phyloP scores from a whole-genome alignment of 2,888 invertebrate genomes.

The Cylloceria caligata region DNA sequence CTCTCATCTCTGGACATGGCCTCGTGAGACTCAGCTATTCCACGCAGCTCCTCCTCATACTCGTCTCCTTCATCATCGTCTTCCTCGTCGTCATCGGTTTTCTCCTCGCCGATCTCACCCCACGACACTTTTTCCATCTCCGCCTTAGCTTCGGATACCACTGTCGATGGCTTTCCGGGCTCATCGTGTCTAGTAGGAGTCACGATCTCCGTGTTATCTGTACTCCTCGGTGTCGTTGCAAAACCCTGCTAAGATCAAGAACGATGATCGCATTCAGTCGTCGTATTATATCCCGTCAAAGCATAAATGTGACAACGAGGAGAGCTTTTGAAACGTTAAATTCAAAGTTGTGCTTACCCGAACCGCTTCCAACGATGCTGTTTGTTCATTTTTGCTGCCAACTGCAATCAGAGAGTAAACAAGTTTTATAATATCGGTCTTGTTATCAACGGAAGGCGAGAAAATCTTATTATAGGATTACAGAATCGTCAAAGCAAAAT shows the following conservation, averaged over 20 bases:
- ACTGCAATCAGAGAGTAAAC: conserved; percentile 69
- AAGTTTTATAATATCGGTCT: background rate
- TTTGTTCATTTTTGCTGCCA: conserved; percentile 57
- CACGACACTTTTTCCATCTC: conserved; percentile 50
- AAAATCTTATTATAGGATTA: background rate
- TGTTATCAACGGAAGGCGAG: background rate
- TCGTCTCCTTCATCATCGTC: conserved; percentile 70
- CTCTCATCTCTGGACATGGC: conserved; percentile 78
- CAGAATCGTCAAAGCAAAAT: background rate
- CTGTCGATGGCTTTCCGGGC: conserved; percentile 37
- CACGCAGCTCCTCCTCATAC: conserved; percentile 77
- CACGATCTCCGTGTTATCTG: conserved; percentile 38
- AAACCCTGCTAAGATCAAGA: conserved; percentile 46
- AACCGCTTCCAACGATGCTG: conserved; percentile 52
- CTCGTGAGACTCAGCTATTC: conserved; percentile 76
- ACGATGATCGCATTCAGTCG: conserved; percentile 30
- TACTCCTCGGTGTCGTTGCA: conserved; percentile 48
- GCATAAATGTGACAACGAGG: background rate
- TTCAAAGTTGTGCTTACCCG: conserved; percentile 61
- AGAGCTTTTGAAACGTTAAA: background rate
- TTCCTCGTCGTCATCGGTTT: conserved; percentile 65
- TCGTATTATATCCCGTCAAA: background rate
- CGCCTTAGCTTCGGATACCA: background rate
- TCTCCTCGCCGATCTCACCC: conserved; percentile 61
- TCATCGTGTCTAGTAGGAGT: conserved; percentile 37